Percentiles rank a stretch among this genome's conserved stretches.
phyloP scores from a whole-genome alignment of 2,888 invertebrate species.

The Notodonta ziczac region DNA sequence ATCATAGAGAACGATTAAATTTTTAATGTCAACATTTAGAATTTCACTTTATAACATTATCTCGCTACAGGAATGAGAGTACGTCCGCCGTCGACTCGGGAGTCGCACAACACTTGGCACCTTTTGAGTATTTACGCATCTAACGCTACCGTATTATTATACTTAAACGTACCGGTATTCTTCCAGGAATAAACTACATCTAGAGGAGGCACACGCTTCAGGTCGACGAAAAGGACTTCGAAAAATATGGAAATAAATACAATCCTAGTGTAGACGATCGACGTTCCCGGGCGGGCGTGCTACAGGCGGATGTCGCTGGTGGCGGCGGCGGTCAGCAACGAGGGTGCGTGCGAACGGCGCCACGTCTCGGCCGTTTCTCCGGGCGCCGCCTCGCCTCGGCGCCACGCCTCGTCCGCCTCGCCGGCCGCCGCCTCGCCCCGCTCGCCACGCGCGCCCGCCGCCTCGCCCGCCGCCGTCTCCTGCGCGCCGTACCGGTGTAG shows the following conservation, averaged over 20 bases:
- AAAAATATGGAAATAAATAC: slow-evolving; percentile 73
- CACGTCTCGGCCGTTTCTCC: slow-evolving; percentile 30
- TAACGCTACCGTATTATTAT: slow-evolving; percentile 45
- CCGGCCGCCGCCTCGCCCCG: slow-evolving; percentile 19
- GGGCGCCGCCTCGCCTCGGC: slow-evolving; percentile 14
- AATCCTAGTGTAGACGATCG: slow-evolving; percentile 46
- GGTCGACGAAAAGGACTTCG: slow-evolving; percentile 71
- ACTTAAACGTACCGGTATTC: slow-evolving; percentile 58
- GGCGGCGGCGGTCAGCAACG: slow-evolving; percentile 57
- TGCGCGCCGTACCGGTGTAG: slow-evolving; percentile 75
- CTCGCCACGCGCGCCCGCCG: slow-evolving; percentile 20
- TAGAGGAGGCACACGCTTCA: slow-evolving; percentile 74
- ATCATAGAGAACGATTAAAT: slow-evolving; percentile 31
- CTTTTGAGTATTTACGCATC: slow-evolving; percentile 78
- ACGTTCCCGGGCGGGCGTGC: slow-evolving; percentile 26
- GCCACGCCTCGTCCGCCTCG: slow-evolving; percentile 22
- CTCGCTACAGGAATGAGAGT: slow-evolving; percentile 78
- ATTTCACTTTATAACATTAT: slow-evolving; percentile 59
- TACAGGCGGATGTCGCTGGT: slow-evolving; percentile 70
- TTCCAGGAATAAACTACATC: slow-evolving; percentile 56
- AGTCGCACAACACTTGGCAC: slow-evolving; percentile 61
- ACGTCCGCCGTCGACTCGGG: slow-evolving; percentile 51
- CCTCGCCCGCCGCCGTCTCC: slow-evolving; percentile 57
- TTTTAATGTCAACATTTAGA: slow-evolving; percentile 52
- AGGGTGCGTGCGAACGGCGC: slow-evolving; percentile 41